Evolutionary conservation across 23 tunicate species (phyloP).

Genomic region (Trididemnum clinides): DNA sequence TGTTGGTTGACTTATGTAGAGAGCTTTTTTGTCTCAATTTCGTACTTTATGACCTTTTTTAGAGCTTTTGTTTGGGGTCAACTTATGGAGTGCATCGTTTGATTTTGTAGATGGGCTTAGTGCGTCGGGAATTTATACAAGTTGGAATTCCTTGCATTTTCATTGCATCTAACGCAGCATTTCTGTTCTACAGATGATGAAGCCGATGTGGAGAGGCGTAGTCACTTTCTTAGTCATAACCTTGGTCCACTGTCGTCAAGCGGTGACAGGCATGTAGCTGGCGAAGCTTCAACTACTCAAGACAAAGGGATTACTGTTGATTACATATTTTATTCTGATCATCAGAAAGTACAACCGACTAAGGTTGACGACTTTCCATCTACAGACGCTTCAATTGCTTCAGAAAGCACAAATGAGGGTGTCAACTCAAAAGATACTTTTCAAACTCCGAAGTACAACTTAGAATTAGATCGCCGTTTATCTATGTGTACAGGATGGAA

Average conservation of each 20-base stretch:
- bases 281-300: slow-evolving; percentile 69
- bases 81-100: too few relatives aligned
- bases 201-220: background rate
- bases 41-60: too few relatives aligned
- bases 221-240: slow-evolving; percentile 20
- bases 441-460: background rate
- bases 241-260: slow-evolving; percentile 56
- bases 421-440: background rate
- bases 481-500: slow-evolving; percentile 7
- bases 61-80: too few relatives aligned
- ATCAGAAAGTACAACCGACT: background rate
- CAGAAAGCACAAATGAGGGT: background rate
- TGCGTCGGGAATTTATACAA: too few relatives aligned
- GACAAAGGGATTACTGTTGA: slow-evolving; percentile 82
- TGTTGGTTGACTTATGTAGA: too few relatives aligned
- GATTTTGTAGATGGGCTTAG: too few relatives aligned
- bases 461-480: slow-evolving; percentile 27
- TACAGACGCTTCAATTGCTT: background rate
- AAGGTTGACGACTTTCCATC: background rate
- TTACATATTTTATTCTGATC: slow-evolving; percentile 67
- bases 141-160: too few relatives aligned
- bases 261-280: slow-evolving; percentile 16
- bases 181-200: slow-evolving; percentile 9
- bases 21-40: too few relatives aligned
- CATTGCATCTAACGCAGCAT: too few relatives aligned